Percentiles rank a stretch among this genome's conserved stretches.
These are phyloP conservation scores for Actenoides hombroni DNA, from an alignment of 2,113 vertebrate genomes.

Conservation along the genomic window DNA sequence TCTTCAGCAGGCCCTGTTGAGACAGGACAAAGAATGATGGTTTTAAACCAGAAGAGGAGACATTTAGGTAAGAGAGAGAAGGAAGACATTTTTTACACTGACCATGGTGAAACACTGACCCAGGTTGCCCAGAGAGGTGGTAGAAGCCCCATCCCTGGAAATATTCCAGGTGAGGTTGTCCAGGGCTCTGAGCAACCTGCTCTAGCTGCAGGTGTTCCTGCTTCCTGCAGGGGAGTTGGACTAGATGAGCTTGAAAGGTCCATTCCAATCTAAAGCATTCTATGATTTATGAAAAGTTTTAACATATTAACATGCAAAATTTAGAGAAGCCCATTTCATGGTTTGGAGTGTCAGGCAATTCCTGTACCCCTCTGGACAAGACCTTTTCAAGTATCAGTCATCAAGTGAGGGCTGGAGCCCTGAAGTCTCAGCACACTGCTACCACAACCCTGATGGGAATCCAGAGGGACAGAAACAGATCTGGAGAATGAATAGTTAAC, in stretches of 20 bases:
- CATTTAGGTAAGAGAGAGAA: not conserved
- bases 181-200: not conserved
- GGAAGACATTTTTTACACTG: not conserved
- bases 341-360: rapidly evolving
- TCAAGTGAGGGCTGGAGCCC: not conserved
- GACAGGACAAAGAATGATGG: not conserved
- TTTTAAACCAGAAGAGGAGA: not conserved
- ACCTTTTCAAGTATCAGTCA: not conserved
- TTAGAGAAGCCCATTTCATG: not conserved
- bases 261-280: not conserved
- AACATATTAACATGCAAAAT: not conserved
- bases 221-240: not conserved
- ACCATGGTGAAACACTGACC: not conserved
- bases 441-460: not conserved
- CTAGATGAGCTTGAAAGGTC: not conserved
- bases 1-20: not conserved
- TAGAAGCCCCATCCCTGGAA: not conserved
- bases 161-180: not conserved
- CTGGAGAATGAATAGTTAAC: not conserved
- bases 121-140: not conserved
- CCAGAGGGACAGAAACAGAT: not conserved
- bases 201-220: too few relatives aligned
- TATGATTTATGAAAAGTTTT: not conserved
- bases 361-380: not conserved
- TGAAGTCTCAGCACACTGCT: not conserved